Evolutionary conservation across 1,140 invertebrate genomes (phyloP).

Genomic region (Drosophila paulistorum): DNA sequence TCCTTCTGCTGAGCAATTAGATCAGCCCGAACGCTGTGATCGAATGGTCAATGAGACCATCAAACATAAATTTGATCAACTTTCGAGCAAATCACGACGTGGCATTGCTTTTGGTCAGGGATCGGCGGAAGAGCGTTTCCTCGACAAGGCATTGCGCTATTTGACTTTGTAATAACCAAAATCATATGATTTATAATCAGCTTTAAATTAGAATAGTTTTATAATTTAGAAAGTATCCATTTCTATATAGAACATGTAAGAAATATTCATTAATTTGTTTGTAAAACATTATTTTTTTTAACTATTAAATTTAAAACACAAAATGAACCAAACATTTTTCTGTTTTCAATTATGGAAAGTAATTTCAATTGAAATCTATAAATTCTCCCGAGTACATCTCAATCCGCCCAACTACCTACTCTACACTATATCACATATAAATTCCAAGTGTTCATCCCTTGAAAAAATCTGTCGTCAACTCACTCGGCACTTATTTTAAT

Average conservation of each 20-base stretch:
- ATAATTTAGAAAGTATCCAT: constrained; percentile 1
- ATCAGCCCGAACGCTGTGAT: constrained; percentile 27
- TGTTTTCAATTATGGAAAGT: not conserved
- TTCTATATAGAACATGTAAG: not conserved
- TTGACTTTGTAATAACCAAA: constrained; percentile 59
- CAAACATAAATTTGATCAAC: constrained; percentile 25
- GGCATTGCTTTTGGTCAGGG: constrained; percentile 30
- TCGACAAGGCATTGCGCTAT: constrained; percentile 73
- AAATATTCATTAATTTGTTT: constrained; percentile 3
- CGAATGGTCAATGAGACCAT: constrained; percentile 28
- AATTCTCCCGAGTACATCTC: too few species aligned
- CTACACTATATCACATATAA: not conserved
- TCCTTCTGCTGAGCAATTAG: constrained; percentile 2
- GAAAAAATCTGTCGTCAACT: not conserved
- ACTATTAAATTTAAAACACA: not conserved
- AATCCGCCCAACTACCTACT: not conserved
- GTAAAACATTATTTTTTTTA: constrained; percentile 4
- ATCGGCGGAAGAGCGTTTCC: constrained; percentile 59
- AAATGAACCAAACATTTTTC: not conserved
- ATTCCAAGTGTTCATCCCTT: not conserved
- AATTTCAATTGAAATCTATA: too few species aligned
- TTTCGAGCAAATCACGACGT: constrained; percentile 40
- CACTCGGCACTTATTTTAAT: constrained; percentile 8
- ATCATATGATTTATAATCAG: not conserved
- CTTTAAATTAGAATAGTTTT: not conserved